phyloP scores from a whole-genome alignment of 2,113 vertebrate genomes.

The Misgurnus mizolepis region DNA sequence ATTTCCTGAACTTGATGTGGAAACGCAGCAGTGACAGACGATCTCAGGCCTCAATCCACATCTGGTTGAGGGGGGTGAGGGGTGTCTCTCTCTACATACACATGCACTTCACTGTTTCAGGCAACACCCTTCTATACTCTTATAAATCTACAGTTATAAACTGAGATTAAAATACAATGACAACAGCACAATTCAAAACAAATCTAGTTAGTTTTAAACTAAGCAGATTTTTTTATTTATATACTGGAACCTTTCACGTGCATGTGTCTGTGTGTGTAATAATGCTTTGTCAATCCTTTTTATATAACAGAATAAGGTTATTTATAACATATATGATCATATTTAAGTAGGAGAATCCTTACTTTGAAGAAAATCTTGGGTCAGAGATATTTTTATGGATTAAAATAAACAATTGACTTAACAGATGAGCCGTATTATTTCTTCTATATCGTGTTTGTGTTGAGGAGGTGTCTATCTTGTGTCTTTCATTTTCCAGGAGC shows the following conservation, averaged over 20 bases:
- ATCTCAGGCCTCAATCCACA: constrained; percentile 75
- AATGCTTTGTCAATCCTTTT: too few relatives aligned
- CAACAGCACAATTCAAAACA: constrained; percentile 33
- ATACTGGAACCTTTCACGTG: too few relatives aligned
- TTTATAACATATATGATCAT: too few relatives aligned
- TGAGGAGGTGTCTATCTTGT: constrained; percentile 17
- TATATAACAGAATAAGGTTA: too few relatives aligned
- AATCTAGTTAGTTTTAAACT: neutral
- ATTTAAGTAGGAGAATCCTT: too few relatives aligned
- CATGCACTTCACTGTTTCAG: constrained; percentile 1
- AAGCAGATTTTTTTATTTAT: neutral
- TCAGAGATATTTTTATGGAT: too few relatives aligned
- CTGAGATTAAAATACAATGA: constrained; percentile 50
- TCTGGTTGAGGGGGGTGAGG: constrained; percentile 53
- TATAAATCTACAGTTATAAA: constrained; percentile 40
- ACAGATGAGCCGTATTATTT: too few relatives aligned
- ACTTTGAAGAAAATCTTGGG: too few relatives aligned
- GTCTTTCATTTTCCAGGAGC: constrained; percentile 62
- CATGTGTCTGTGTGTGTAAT: too few relatives aligned
- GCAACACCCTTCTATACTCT: constrained; percentile 36
- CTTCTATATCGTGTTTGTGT: neutral
- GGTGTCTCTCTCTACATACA: neutral
- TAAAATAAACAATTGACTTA: too few relatives aligned
- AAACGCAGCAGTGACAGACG: constrained; percentile 78
- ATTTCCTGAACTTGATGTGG: constrained; percentile 84